Evolutionary conservation across 2,797 vertebrate species (phyloP), one percentile per base, ranked within the genome.

Genomic region (Anolis apletophallus): DNA sequence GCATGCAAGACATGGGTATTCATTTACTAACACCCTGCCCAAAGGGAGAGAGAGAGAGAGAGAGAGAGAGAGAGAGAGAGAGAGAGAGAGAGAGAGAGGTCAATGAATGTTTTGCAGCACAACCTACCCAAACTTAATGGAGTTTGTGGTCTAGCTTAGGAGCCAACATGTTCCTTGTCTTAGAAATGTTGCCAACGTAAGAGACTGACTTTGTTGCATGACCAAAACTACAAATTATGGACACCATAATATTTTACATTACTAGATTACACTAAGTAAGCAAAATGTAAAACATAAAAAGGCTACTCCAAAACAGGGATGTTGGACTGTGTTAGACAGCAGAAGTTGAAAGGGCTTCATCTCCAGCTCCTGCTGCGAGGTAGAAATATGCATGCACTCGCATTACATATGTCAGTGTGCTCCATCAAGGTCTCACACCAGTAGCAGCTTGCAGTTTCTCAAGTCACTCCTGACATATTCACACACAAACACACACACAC

Each of bases 231-330:
- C 74, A 77, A 71, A 32, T 26, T 72, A 54, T 68, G 50, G 29
- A 84, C 52, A 87, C 12, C 32, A 40, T 67, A 73, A 55, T 80
- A 80, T 64, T 67, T 83, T 83, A 61, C 78, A 71, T 83, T 77
- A 72, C 74, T 72, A 50, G n/a, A 80, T 57, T 46, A 29, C 83
- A 78, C 64, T 32, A 73, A 83, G 36, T 17, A 40, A 87, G 21
- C n/a, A 54, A 54, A 52, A 23, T 87, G 3, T 5, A 83, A 72
- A 26, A 61, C 19, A 69, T n/a, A 61, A 78, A 83, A 83, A 83
- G 55, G 55, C 40, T 73, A 64, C 73, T 32, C 11, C 55, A 83
- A 72, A 61, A 17, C 26, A 64, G 69, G 34, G 54, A 52, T 54
- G 50, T 73, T 72, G n/a, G 21, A 40, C 32, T 77, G 29, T 52